A percentile compares a stretch with the other conserved stretches of the same genome.
Evolutionary conservation across 2,797 vertebrate species (phyloP).

Genomic region (Ptychobarbus kaznakovi): DNA sequence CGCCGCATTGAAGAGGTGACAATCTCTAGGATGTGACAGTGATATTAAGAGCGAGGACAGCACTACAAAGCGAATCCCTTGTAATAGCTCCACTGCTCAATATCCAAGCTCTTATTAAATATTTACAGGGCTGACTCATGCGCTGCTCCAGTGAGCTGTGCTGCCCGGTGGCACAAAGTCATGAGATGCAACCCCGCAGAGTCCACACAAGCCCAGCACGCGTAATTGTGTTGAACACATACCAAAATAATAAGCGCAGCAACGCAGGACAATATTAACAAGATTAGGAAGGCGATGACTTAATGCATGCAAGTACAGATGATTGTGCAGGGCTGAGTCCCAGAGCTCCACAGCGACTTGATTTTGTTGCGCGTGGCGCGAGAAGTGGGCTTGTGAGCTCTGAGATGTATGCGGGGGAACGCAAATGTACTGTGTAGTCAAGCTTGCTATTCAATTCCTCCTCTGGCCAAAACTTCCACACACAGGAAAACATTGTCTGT

Average conservation of each 20-base stretch:
- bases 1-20: constrained; percentile 29
- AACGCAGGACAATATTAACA: constrained; percentile 26
- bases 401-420: constrained; percentile 18
- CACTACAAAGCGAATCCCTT: constrained; percentile 52
- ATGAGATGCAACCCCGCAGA: constrained; percentile 32
- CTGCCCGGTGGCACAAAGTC: constrained; percentile 45
- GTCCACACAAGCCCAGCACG: constrained; percentile 32
- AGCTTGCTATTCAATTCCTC: constrained; percentile 22
- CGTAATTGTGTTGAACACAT: constrained; percentile 24
- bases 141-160: constrained; percentile 21
- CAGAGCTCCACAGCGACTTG: not conserved
- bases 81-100: constrained; percentile 57
- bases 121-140: constrained; percentile 60
- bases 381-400: constrained; percentile 10
- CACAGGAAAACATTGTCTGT: constrained; percentile 14
- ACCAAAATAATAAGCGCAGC: constrained; percentile 22
- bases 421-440: constrained; percentile 18
- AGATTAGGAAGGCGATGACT: constrained; percentile 37
- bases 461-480: constrained; percentile 18
- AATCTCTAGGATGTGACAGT: constrained; percentile 47
- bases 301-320: constrained; percentile 31
- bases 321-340: not conserved
- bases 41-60: constrained; percentile 58
- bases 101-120: constrained; percentile 62
- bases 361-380: not conserved